Evolutionary conservation across 2,113 vertebrate genomes (phyloP), one percentile per base, ranked within the genome.

Genomic region (Pseudorhombus dupliciocellatus): DNA sequence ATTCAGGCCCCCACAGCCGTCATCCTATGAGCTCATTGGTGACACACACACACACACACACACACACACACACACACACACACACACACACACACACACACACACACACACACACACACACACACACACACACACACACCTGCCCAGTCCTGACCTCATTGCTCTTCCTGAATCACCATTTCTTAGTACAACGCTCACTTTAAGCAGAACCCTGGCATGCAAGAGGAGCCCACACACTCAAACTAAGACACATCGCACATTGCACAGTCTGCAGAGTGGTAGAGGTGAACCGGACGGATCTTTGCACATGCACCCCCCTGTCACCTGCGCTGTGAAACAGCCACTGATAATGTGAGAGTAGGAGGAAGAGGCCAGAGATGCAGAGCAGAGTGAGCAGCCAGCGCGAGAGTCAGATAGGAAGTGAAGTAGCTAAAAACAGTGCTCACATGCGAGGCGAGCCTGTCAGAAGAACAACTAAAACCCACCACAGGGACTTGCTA

Each of bases 381-480:
- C 20, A 63, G 34, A 73, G 50, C 5, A 9, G 25, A 70, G 75
- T 26, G 44, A 70, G 64, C 70, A 46, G 55, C 59, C 18, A 53
- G 56, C 50, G 57, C 4, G 69, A 84, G 84, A 87, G 76, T 81
- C 58, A 83, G 63, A 84, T 78, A 85, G 84, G 77, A 87, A 86
- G 88, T 83, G 80, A 87, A 87, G 71, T 9, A 75, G 75, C 84
- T 86, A 88, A 87, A 88, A 91, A 87, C 87, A 73, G 83, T 67
- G 72, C 85, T 74, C 42, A 75, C 77, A 77, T 63, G 64, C 12
- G n/a, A 89, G 77, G 66, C 40, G 9, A 66, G 84, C n/a, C 77
- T 89, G 81, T 88, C 81, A 86, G 77, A 84, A 59, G 72, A 81
- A 77, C 77, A 66, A 26, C 77, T 83, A 56, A 85, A 82, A 85